phyloP scores from a whole-genome alignment of 2,113 vertebrate species.

The Lophius piscatorius region DNA sequence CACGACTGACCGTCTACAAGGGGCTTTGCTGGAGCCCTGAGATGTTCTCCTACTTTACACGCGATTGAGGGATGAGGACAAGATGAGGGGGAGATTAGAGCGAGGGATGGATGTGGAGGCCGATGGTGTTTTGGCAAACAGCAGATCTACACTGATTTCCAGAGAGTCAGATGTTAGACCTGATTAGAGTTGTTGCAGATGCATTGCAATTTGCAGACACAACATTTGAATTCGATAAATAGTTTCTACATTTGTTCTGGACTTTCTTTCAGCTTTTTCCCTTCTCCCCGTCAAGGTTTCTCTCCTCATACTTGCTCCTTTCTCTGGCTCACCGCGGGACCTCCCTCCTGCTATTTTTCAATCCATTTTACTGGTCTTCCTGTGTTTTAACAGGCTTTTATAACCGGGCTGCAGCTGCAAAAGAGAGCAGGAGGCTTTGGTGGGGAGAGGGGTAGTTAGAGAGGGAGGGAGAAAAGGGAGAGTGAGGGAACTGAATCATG shows the following conservation, averaged over 20 bases:
- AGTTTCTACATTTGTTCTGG: slow-evolving; percentile 14
- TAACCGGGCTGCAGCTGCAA: slow-evolving; percentile 67
- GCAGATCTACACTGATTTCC: neutral
- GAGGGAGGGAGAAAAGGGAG: slow-evolving; percentile 52
- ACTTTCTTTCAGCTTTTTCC: slow-evolving; percentile 6
- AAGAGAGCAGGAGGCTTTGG: slow-evolving; percentile 38
- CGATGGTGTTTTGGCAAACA: slow-evolving; percentile 21
- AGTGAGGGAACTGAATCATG: slow-evolving; percentile 78
- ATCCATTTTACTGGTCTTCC: slow-evolving; percentile 69
- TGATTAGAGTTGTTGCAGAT: too few species aligned
- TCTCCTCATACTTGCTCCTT: slow-evolving; percentile 12
- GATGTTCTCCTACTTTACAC: slow-evolving; percentile 52
- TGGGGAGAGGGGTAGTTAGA: slow-evolving; percentile 53
- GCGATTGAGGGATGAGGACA: slow-evolving; percentile 56
- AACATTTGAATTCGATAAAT: too few species aligned
- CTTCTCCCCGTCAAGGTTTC: slow-evolving; percentile 25
- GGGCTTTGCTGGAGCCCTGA: slow-evolving; percentile 46
- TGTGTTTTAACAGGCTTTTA: slow-evolving; percentile 74
- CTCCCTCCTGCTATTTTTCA: slow-evolving; percentile 59
- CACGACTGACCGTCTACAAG: slow-evolving; percentile 34
- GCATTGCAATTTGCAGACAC: too few species aligned
- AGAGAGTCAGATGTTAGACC: too few species aligned
- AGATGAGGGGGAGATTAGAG: slow-evolving; percentile 57
- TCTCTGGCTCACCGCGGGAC: slow-evolving; percentile 15
- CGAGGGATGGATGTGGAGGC: slow-evolving; percentile 26